Conservation (phyloP, 2,113 vertebrate species). For the Seriola quinqueradiata region DNA sequence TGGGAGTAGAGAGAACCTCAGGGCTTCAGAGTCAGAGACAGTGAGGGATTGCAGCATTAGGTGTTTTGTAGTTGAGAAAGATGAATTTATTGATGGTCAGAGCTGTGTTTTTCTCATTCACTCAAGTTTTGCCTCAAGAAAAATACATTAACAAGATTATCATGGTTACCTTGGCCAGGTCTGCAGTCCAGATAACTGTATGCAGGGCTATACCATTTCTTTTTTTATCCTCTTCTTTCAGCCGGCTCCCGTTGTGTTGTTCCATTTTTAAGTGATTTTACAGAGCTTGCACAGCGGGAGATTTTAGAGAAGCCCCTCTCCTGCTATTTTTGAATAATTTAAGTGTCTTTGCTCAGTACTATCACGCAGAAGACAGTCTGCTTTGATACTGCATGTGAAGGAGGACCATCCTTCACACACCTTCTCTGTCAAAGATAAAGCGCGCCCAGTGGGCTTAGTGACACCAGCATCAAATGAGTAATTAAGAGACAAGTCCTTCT, state of each 20-base stretch:
- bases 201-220: background rate
- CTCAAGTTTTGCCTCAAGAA: slow-evolving; percentile 29
- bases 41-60: slow-evolving; percentile 27
- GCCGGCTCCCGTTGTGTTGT: slow-evolving; percentile 18
- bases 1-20: slow-evolving; percentile 3
- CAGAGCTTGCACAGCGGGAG: slow-evolving; percentile 47
- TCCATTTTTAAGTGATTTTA: slow-evolving; percentile 59
- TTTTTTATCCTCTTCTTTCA: slow-evolving; percentile 41
- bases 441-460: slow-evolving; percentile 36
- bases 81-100: slow-evolving; percentile 45
- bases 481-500: slow-evolving; percentile 55
- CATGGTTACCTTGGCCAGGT: slow-evolving; percentile 34
- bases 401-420: slow-evolving; percentile 53
- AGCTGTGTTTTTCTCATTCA: slow-evolving; percentile 24
- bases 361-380: slow-evolving; percentile 54
- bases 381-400: slow-evolving; percentile 60
- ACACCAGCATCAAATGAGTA: slow-evolving; percentile 69
- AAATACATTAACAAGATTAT: slow-evolving; percentile 54
- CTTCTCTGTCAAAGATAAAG: slow-evolving; percentile 61
- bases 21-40: slow-evolving; percentile 18
- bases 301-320: slow-evolving; percentile 45
- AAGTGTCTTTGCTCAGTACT: slow-evolving; percentile 42
- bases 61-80: slow-evolving; percentile 22
- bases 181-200: slow-evolving; percentile 42
- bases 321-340: slow-evolving; percentile 66